phyloP scores from a whole-genome alignment of 2,113 vertebrate genomes.

The Sminthopsis crassicaudata region DNA sequence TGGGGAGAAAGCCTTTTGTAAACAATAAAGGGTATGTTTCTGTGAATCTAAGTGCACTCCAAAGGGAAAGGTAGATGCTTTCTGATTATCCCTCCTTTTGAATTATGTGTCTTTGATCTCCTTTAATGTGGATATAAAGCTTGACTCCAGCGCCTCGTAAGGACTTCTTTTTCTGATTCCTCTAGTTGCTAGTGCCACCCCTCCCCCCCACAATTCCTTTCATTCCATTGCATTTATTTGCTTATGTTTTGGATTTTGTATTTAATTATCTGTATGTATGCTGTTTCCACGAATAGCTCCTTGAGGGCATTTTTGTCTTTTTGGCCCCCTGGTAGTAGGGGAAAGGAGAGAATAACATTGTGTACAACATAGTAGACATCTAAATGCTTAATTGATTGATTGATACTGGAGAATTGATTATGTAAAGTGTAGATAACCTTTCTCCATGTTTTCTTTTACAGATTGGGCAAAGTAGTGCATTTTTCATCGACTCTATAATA shows the following conservation, averaged over 20 bases:
- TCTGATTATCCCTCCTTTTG: not conserved
- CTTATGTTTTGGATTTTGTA: not conserved
- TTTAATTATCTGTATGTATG: not conserved
- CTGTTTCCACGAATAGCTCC: not conserved
- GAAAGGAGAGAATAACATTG: not conserved
- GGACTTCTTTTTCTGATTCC: not conserved
- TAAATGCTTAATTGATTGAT: not conserved
- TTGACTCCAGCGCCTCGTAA: not conserved
- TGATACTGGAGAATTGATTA: not conserved
- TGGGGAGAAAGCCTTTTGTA: not conserved
- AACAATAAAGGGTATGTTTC: not conserved
- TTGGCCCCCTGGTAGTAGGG: not conserved
- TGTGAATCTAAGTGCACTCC: not conserved
- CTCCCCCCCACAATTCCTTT: not conserved
- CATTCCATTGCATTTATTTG: not conserved
- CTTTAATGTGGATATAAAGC: not conserved
- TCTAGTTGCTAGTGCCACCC: not conserved
- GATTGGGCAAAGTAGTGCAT: not conserved
- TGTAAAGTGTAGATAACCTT: not conserved
- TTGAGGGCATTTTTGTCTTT: not conserved
- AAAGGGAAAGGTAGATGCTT: not conserved
- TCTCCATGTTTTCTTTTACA: not conserved
- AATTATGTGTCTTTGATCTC: not conserved
- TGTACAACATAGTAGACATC: not conserved
- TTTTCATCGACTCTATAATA: not conserved